These are phyloP conservation scores for Hydrophis major DNA, from an alignment of 2,797 vertebrate genomes.

Conservation along the genomic window DNA sequence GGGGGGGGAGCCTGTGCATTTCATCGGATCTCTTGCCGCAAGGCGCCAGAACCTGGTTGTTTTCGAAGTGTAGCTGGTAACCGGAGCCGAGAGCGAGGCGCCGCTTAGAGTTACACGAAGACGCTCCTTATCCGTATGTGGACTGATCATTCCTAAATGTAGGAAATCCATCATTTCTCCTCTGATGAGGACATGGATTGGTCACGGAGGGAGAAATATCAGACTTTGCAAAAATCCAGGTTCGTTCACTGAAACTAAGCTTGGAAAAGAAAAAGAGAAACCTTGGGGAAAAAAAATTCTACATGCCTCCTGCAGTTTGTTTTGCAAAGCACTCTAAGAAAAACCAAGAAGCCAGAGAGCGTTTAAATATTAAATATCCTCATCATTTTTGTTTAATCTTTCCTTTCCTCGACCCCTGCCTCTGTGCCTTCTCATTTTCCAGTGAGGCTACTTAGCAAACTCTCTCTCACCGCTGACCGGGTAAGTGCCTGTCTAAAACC, in stretches of 20 bases:
- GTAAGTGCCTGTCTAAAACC: neutral
- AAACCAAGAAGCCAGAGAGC: constrained; percentile 27
- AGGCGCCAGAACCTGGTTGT: neutral
- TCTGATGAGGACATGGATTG: neutral
- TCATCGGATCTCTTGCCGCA: neutral
- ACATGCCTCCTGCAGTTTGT: constrained; percentile 1
- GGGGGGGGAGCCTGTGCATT: neutral
- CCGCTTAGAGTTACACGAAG: neutral
- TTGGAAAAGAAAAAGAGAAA: neutral
- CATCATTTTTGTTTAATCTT: constrained; percentile 42
- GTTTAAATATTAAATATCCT: constrained; percentile 40
- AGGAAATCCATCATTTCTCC: constrained; percentile 14
- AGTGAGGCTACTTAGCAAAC: neutral
- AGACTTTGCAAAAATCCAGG: neutral
- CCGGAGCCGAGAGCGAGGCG: fast-evolving
- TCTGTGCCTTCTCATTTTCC: constrained; percentile 54
- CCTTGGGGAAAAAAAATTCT: neutral
- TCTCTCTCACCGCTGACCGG: fast-evolving
- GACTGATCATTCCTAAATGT: neutral
- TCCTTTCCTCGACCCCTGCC: constrained; percentile 32
- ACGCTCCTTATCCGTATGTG: fast-evolving
- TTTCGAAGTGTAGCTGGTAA: neutral
- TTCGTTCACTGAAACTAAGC: neutral
- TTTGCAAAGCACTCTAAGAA: neutral
- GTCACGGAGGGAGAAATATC: neutral